Evolutionary conservation across 2,113 vertebrate genomes (phyloP).

Genomic region (Coturnix japonica): DNA sequence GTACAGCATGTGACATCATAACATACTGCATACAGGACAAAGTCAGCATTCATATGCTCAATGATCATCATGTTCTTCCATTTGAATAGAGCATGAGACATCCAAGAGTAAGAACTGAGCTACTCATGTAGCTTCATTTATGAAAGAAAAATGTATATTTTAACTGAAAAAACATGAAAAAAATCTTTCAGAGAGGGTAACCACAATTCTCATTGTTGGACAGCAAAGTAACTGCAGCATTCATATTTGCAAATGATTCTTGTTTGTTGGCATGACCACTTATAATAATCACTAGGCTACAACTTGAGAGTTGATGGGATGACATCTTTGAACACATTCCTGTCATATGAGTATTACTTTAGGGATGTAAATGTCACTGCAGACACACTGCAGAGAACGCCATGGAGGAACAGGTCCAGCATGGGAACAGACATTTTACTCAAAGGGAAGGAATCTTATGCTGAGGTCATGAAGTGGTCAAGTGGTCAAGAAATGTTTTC

Average conservation of each 20-base stretch:
- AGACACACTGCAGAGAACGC: neutral
- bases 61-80: neutral
- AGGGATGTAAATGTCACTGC: neutral
- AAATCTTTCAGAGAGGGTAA: neutral
- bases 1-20: neutral
- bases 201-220: neutral
- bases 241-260: neutral
- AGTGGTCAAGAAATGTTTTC: neutral
- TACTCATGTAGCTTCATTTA: neutral
- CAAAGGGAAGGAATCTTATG: neutral
- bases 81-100: neutral
- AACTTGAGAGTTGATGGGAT: neutral
- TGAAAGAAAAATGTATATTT: neutral
- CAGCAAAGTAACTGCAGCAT: neutral
- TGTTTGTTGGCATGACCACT: neutral
- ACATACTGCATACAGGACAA: neutral
- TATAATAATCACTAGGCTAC: neutral
- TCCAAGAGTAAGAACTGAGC: neutral
- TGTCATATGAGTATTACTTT: neutral
- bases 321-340: neutral
- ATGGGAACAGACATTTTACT: neutral
- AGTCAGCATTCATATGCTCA: neutral
- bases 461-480: neutral
- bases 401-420: neutral
- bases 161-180: neutral